These are phyloP conservation scores for Trileptium ribeirensis DNA, from an alignment of 2,888 invertebrate genomes.

Conservation along the genomic window DNA sequence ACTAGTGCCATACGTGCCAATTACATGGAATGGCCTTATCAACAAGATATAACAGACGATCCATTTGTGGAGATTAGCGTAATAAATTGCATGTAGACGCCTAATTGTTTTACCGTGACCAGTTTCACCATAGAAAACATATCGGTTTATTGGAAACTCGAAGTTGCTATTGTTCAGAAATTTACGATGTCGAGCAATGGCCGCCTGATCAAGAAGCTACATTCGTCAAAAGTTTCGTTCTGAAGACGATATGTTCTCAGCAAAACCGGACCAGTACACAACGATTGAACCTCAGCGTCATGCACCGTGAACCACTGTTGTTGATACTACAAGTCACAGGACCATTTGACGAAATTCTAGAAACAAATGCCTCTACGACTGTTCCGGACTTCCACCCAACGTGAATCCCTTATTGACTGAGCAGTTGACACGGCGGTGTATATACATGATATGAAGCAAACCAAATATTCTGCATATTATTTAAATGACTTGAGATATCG, in stretches of 20 bases:
- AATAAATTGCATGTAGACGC: slow-evolving; percentile 73
- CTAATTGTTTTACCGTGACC: slow-evolving; percentile 75
- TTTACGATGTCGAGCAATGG: slow-evolving; percentile 75
- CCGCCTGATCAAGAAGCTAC: slow-evolving; percentile 71
- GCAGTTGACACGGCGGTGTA: too few relatives aligned
- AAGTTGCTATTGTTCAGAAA: slow-evolving; percentile 58
- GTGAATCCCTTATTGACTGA: too few relatives aligned
- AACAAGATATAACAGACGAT: slow-evolving; percentile 72
- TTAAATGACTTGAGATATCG: too few relatives aligned
- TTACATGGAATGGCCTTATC: too few relatives aligned
- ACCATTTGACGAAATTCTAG: too few relatives aligned
- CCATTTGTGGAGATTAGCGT: slow-evolving; percentile 65
- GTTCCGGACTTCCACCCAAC: too few relatives aligned
- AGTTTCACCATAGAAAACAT: slow-evolving; percentile 72
- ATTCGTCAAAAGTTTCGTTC: slow-evolving; percentile 68
- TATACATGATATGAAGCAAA: too few relatives aligned
- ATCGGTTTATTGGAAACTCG: slow-evolving; percentile 65
- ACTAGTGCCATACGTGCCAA: too few relatives aligned
- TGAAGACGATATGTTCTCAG: neutral
- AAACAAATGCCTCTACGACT: too few relatives aligned
- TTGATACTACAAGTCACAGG: neutral
- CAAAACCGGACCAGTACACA: neutral
- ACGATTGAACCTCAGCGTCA: neutral
- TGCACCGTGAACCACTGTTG: neutral
- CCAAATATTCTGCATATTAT: too few relatives aligned